Evolutionary conservation across 2,113 vertebrate species (phyloP).

Genomic region (Prionailurus viverrinus): DNA sequence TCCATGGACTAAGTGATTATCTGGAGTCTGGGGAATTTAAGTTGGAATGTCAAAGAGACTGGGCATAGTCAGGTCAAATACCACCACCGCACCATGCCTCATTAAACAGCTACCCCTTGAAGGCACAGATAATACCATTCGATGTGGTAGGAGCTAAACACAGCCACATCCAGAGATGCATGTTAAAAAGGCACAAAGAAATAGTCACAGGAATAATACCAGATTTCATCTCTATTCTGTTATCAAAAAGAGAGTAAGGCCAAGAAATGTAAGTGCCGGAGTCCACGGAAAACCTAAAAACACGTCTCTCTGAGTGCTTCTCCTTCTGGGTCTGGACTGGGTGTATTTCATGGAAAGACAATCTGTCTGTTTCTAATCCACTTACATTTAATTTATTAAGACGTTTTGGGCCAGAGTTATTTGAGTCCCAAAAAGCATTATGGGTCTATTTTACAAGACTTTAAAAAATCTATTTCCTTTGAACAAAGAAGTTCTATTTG

Average conservation of each 20-base stretch:
- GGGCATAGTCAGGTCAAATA: not conserved
- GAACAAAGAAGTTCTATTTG: constrained; percentile 60
- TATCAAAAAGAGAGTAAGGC: constrained; percentile 48
- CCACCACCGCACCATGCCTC: not conserved
- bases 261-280: not conserved
- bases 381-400: constrained; percentile 77
- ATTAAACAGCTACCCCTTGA: not conserved
- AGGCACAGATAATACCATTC: not conserved
- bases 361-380: constrained; percentile 75
- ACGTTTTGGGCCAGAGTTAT: constrained; percentile 50
- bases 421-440: constrained; percentile 59
- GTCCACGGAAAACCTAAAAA: not conserved
- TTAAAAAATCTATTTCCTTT: constrained; percentile 63
- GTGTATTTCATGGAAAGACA: constrained; percentile 48
- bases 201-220: not conserved
- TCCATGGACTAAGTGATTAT: not conserved
- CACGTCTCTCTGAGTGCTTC: not conserved
- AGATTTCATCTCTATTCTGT: not conserved
- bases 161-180: not conserved
- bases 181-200: not conserved
- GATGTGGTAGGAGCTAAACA: not conserved
- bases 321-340: constrained; percentile 1
- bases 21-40: not conserved
- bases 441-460: constrained; percentile 68
- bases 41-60: not conserved